Base-by-base conservation (phyloP, 64 coral and sea anemone species). In the Orbicella faveolata region DNA sequence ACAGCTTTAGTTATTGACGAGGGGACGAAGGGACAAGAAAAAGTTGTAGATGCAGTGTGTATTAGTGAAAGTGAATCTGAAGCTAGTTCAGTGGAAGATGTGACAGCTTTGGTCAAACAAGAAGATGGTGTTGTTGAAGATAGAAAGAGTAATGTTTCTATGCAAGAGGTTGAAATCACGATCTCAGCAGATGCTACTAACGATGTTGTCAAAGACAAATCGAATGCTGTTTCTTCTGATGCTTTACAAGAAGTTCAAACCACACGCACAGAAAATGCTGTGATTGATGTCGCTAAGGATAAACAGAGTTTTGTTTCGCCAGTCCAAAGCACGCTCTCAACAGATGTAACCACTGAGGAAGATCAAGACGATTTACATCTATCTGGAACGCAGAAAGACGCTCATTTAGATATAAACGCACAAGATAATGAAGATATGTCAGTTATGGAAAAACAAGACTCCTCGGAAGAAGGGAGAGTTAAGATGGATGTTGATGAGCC, bases 401-500 rank as follows among this genome's bases (percentile, higher is more conserved):
- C 55, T 59, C 11, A 15, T 12, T 16, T 59, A 59, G 0, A 59
- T 59, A 0, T 15, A 0, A 16, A 59, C 6, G 10, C 55, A 6
- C 41, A 16, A n/a, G 18, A 68, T 26, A 39, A 6, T 20, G 23
- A 26, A 20, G n/a, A 44, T 23, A 16, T 26, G 1, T 5, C 36
- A 72, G 23, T 13, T 85, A 3, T 72, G n/a, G 82, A 85, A 41
- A 72, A 48, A 30, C 21, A 85, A 70, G 82, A 54, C 12, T 72
- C 35, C 5, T 51, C 21, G 12, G 82, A 52, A 16, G 39, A 85
- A 39, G 72, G 36, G 25, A 44, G 14, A 25, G 64, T 25, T 85
- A 23, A 39, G n/a, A 85, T 73, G 82, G 36, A 66, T 73, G 82
- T 72, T 66, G 64, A 52, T 53, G 82, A 85, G 41, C 82, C 67